These are phyloP conservation scores for Abscondita cerata DNA, from an alignment of 2,888 invertebrate genomes.

Conservation along the genomic window DNA sequence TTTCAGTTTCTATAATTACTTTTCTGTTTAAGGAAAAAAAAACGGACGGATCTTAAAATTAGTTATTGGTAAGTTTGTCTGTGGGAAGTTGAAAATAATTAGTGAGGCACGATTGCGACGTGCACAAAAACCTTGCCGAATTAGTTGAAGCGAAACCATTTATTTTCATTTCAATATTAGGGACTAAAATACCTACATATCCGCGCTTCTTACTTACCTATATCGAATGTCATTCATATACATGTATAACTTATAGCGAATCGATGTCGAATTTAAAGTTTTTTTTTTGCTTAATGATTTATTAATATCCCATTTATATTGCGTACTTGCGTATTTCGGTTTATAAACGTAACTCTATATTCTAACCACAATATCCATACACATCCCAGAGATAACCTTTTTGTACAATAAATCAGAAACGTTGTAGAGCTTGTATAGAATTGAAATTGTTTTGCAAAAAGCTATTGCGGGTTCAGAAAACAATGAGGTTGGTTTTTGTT, in stretches of 20 bases:
- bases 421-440: conserved; percentile 21
- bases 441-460: conserved; percentile 33
- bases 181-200: conserved; percentile 23
- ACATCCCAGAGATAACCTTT: conserved; percentile 39
- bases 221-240: conserved; percentile 20
- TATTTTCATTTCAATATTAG: conserved; percentile 19
- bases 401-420: conserved; percentile 34
- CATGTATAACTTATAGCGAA: conserved; percentile 3
- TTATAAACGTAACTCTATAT: conserved; percentile 42
- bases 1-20: conserved; percentile 28
- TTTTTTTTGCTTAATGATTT: conserved; percentile 22
- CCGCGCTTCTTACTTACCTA: conserved; percentile 17
- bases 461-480: conserved; percentile 28
- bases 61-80: conserved; percentile 29
- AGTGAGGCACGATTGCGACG: conserved; percentile 24
- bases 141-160: conserved; percentile 22
- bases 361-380: conserved; percentile 38
- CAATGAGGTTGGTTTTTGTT: conserved; percentile 32
- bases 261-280: conserved; percentile 2
- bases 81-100: conserved; percentile 30
- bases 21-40: conserved; percentile 13
- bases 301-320: conserved; percentile 25
- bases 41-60: conserved; percentile 17
- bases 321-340: conserved; percentile 38
- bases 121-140: conserved; percentile 18